A percentile compares a stretch with the other conserved stretches of the same genome.
Evolutionary conservation across 2,888 invertebrate species (phyloP).

Genomic region (Meta bourneti): DNA sequence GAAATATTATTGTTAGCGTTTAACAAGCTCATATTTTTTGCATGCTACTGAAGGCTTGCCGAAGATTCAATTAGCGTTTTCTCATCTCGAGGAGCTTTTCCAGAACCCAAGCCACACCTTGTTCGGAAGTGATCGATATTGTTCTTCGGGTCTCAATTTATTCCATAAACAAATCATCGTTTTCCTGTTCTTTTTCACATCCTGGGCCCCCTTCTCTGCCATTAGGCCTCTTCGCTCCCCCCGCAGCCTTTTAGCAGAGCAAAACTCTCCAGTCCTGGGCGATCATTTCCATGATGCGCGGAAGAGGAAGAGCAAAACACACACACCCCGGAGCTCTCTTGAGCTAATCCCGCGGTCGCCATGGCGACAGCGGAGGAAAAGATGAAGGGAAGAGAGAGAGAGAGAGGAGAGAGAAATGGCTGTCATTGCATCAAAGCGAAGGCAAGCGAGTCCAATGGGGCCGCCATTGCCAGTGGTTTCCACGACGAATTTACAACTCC

Average conservation of each 20-base stretch:
- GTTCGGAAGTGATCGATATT: neutral
- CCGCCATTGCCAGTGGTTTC: neutral
- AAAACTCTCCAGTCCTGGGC: neutral
- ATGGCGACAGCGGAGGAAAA: slow-evolving; percentile 17
- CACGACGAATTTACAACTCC: neutral
- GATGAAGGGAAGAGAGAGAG: neutral
- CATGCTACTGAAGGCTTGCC: no score
- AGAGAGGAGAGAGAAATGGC: slow-evolving; percentile 13
- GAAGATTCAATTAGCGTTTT: no score
- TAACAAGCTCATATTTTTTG: no score
- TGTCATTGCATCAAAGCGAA: neutral
- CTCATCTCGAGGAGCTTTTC: neutral
- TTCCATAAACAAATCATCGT: slow-evolving; percentile 44
- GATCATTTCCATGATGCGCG: neutral
- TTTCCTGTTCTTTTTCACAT: neutral
- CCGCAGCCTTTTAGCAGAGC: neutral
- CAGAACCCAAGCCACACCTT: neutral
- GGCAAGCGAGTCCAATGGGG: slow-evolving; percentile 17
- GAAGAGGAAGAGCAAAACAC: slow-evolving; percentile 6
- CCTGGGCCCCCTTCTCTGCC: no score
- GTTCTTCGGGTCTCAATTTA: slow-evolving; percentile 17
- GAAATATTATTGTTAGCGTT: no score
- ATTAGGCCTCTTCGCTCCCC: neutral
- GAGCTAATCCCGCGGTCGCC: slow-evolving; percentile 9
- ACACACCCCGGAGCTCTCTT: neutral